phyloP scores from a whole-genome alignment of 2,888 invertebrate species.

The Nemurella pictetii region DNA sequence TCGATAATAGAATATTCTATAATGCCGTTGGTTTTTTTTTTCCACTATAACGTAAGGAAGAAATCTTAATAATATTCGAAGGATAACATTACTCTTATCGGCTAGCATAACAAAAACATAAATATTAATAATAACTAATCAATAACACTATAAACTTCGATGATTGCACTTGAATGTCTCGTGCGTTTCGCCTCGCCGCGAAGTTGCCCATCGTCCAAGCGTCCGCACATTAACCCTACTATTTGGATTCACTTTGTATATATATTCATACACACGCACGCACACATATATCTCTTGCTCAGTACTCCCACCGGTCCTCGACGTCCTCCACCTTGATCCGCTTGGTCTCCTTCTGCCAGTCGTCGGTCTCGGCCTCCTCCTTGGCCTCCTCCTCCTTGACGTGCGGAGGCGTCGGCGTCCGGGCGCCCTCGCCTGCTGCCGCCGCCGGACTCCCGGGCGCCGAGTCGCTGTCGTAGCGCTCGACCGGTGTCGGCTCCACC shows the following conservation, averaged over 20 bases:
- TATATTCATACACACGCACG: too few species aligned
- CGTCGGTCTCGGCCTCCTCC: slow-evolving; percentile 46
- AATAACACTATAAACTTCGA: slow-evolving; percentile 40
- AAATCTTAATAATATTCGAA: slow-evolving; percentile 20
- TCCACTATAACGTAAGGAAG: slow-evolving; percentile 18
- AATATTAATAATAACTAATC: slow-evolving; percentile 30
- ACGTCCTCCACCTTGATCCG: slow-evolving; percentile 42
- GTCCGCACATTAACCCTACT: neutral
- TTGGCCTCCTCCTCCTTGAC: slow-evolving; percentile 44
- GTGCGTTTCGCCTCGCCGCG: neutral
- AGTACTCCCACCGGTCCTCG: slow-evolving; percentile 44
- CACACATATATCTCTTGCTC: slow-evolving; percentile 21
- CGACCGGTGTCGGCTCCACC: slow-evolving; percentile 76
- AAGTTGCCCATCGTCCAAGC: slow-evolving; percentile 7
- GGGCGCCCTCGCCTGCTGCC: slow-evolving; percentile 45
- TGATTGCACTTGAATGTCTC: slow-evolving; percentile 42
- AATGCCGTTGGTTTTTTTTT: slow-evolving; percentile 22
- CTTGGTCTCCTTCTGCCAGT: slow-evolving; percentile 37
- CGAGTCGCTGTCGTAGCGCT: slow-evolving; percentile 56
- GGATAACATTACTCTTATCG: slow-evolving; percentile 28
- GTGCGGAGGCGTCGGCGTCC: neutral
- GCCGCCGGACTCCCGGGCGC: slow-evolving; percentile 47
- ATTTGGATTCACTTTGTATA: slow-evolving; percentile 23
- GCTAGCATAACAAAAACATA: slow-evolving; percentile 31
- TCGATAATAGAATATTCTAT: neutral